Evolutionary conservation across 2,797 vertebrate species (phyloP).

Genomic region (Acipenser transmontanus): DNA sequence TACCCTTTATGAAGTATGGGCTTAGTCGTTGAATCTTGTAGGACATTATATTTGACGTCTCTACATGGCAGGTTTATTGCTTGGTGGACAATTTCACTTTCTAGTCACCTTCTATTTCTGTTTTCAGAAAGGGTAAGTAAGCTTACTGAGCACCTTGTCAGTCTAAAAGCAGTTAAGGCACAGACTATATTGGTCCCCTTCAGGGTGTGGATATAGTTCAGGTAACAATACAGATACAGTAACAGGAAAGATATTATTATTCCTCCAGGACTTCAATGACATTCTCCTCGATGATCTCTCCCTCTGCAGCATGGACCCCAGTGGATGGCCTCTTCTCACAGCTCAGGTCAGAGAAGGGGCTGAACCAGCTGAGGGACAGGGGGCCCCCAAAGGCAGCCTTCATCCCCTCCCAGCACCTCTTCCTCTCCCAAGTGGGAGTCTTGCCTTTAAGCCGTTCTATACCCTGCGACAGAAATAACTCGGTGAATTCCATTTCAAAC

Average conservation of each 20-base stretch:
- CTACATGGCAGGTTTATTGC: too few species aligned
- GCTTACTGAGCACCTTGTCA: too few species aligned
- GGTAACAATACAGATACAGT: too few species aligned
- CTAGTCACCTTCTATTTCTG: too few species aligned
- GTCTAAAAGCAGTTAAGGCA: too few species aligned
- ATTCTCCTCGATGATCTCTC: slow-evolving; percentile 62
- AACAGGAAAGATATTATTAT: slow-evolving; percentile 11
- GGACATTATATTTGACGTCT: too few species aligned
- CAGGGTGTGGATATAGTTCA: too few species aligned
- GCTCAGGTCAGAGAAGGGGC: slow-evolving; percentile 69
- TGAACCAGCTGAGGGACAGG: slow-evolving; percentile 78
- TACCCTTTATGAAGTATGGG: too few species aligned
- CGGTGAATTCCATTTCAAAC: background rate
- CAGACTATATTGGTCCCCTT: too few species aligned
- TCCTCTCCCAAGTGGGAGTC: slow-evolving; percentile 70
- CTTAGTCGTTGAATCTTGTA: too few species aligned
- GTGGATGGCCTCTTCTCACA: slow-evolving; percentile 36
- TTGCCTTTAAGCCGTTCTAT: slow-evolving; percentile 89
- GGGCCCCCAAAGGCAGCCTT: slow-evolving; percentile 70
- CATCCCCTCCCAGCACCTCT: slow-evolving; percentile 67
- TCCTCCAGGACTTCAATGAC: slow-evolving; percentile 63
- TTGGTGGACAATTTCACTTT: too few species aligned
- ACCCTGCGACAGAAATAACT: slow-evolving; percentile 59
- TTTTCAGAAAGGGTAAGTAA: too few species aligned
- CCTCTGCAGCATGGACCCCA: slow-evolving; percentile 33